Evolutionary conservation across 2,797 vertebrate species (phyloP).

Genomic region (Luscinia luscinia): DNA sequence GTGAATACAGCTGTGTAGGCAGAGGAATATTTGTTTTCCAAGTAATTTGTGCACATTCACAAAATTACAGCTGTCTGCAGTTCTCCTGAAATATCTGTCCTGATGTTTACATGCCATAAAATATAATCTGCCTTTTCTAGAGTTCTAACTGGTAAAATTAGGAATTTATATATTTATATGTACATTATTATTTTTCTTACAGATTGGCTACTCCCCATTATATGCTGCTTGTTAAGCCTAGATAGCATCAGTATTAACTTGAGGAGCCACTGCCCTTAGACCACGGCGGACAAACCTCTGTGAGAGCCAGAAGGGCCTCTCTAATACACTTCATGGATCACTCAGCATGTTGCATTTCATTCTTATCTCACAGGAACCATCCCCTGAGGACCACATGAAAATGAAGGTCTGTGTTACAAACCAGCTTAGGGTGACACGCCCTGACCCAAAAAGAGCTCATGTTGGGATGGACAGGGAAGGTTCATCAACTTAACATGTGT

Average conservation of each 20-base stretch:
- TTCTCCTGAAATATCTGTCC: constrained; percentile 76
- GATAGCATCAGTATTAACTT: not conserved
- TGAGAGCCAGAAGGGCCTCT: not conserved
- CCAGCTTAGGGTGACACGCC: accelerated
- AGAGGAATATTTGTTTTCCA: constrained; percentile 76
- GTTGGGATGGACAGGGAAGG: not conserved
- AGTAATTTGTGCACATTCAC: constrained; percentile 77
- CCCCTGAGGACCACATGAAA: not conserved
- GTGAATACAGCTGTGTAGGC: constrained; percentile 72
- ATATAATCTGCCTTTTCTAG: constrained; percentile 71
- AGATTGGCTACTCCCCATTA: constrained; percentile 35
- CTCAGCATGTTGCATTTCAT: not conserved
- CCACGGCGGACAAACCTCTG: not conserved
- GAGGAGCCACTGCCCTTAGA: not conserved
- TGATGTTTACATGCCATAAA: constrained; percentile 76
- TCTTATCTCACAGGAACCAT: not conserved
- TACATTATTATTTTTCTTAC: not conserved
- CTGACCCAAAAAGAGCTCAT: not conserved
- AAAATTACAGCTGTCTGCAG: constrained; percentile 76
- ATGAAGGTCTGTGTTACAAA: not conserved
- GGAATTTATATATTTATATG: not conserved
- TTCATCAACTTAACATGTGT: accelerated
- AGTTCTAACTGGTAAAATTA: constrained; percentile 67
- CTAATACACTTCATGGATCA: not conserved
- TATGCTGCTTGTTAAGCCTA: not conserved